Conservation (phyloP, 1,140 invertebrate genomes). For the Papilio polytes region DNA sequence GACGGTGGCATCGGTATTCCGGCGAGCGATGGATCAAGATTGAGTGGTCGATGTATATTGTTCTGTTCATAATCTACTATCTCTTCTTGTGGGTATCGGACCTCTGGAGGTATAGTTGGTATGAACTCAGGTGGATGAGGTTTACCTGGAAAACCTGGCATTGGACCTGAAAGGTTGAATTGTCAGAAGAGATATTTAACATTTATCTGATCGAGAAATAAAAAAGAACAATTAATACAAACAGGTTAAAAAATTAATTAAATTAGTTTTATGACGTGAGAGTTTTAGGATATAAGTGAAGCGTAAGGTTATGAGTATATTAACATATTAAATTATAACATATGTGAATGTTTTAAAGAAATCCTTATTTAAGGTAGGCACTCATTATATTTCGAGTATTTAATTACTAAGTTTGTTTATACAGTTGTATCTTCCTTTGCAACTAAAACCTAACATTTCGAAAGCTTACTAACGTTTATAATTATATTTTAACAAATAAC, state of each 20-base stretch:
- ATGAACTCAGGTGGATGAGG: constrained; percentile 61
- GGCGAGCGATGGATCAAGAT: constrained; percentile 53
- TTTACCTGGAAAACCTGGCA: constrained; percentile 52
- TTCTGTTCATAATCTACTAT: constrained; percentile 67
- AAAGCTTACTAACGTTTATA: too few relatives aligned
- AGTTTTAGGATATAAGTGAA: not conserved
- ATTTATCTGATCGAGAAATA: not conserved
- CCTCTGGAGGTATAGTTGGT: constrained; percentile 70
- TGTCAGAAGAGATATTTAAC: not conserved
- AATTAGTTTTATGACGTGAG: not conserved
- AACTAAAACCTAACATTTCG: too few relatives aligned
- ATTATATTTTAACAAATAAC: not conserved
- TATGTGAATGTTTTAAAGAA: not conserved
- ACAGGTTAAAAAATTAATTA: not conserved
- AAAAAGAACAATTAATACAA: not conserved
- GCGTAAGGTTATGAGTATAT: not conserved
- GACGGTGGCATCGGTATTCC: constrained; percentile 57
- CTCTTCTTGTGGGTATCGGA: constrained; percentile 66
- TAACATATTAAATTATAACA: not conserved
- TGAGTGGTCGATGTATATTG: constrained; percentile 65
- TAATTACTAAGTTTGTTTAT: too few relatives aligned
- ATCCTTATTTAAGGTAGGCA: not conserved
- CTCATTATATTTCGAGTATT: too few relatives aligned
- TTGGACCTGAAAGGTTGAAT: constrained; percentile 57
- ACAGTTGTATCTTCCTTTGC: too few relatives aligned